Conservation (phyloP, 2,797 vertebrate species). For the Pseudochaenichthys georgianus region DNA sequence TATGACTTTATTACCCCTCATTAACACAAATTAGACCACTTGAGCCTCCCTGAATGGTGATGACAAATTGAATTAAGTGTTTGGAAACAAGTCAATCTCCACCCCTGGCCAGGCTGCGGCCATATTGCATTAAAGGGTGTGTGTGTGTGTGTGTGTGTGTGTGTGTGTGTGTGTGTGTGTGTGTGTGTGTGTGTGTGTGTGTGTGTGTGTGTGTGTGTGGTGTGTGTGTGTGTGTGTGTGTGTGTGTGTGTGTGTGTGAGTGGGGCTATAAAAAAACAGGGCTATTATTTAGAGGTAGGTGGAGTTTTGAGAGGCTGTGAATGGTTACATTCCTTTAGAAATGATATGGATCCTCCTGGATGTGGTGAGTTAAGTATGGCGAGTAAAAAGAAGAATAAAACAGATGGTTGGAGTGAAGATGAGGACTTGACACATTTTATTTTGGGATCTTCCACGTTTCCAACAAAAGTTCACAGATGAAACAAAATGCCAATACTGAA, state of each 20-base stretch:
- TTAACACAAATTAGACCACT: slow-evolving; percentile 92
- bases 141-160: no score
- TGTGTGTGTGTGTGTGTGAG: slow-evolving; percentile 19
- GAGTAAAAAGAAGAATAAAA: slow-evolving; percentile 65
- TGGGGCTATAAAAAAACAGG: slow-evolving; percentile 54
- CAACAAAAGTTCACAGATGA: neutral
- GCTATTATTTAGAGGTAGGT: slow-evolving; percentile 71
- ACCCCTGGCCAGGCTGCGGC: slow-evolving; percentile 79
- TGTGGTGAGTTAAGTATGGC: slow-evolving; percentile 60
- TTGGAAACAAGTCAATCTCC: slow-evolving; percentile 86
- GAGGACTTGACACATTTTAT: slow-evolving; percentile 28
- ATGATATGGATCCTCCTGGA: slow-evolving; percentile 49
- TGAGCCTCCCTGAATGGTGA: slow-evolving; percentile 83
- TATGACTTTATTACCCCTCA: slow-evolving; percentile 91
- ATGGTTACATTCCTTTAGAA: slow-evolving; percentile 78
- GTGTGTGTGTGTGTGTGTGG: slow-evolving; percentile 26
- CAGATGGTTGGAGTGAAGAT: slow-evolving; percentile 38
- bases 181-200: slow-evolving; percentile 35
- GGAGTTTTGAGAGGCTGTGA: slow-evolving; percentile 68
- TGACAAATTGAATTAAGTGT: slow-evolving; percentile 90
- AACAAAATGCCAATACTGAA: neutral
- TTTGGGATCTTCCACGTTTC: slow-evolving; percentile 19
- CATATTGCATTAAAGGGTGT: slow-evolving; percentile 83
- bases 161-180: no score
- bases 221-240: slow-evolving; percentile 28